Evolutionary conservation across 2,888 invertebrate species (phyloP).

Genomic region (Ellobium chinense): DNA sequence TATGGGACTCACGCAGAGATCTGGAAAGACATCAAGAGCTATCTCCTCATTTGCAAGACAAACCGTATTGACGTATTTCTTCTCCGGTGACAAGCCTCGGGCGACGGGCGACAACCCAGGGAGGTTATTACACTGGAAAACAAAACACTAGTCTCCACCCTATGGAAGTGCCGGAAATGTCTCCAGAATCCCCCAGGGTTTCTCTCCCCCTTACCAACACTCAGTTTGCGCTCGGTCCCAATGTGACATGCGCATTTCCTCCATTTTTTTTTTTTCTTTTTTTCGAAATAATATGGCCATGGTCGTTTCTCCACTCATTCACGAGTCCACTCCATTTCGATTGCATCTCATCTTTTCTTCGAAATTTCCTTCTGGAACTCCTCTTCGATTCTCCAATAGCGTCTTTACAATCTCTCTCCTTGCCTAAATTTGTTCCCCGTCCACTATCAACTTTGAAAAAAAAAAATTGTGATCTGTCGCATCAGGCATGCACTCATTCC

Average conservation of each 20-base stretch:
- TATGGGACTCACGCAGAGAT: neutral
- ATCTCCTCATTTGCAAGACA: constrained; percentile 30
- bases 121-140: constrained; percentile 15
- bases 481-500: no score
- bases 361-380: constrained; percentile 5
- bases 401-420: neutral
- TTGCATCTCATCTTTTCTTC: neutral
- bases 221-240: neutral
- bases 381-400: neutral
- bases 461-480: no score
- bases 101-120: neutral
- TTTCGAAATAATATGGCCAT: no score
- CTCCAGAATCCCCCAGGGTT: neutral
- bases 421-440: constrained; percentile 1
- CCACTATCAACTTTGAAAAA: no score
- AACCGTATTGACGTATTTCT: constrained; percentile 14
- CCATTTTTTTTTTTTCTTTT: no score
- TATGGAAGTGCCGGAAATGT: constrained; percentile 16
- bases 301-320: neutral
- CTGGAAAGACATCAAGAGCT: constrained; percentile 6
- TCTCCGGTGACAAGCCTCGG: neutral
- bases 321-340: neutral
- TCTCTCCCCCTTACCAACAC: neutral
- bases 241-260: constrained; percentile 6
- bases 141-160: neutral